A percentile compares a stretch with the other conserved stretches of the same genome.
phyloP scores from a whole-genome alignment of 2,113 vertebrate species.

The Fregetta grallaria region DNA sequence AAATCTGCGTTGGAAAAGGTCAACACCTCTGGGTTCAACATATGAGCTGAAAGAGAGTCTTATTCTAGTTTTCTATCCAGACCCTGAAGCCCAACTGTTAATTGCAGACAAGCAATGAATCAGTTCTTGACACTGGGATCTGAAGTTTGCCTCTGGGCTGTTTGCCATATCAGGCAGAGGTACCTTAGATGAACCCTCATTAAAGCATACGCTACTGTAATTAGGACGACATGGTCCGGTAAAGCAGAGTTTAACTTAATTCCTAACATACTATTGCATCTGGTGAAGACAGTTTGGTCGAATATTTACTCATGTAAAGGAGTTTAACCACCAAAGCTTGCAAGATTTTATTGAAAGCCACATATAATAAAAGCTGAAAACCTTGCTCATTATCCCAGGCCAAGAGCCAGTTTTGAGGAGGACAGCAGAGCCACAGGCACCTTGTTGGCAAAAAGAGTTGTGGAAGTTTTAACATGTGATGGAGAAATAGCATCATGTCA shows the following conservation, averaged over 20 bases:
- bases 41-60: neutral
- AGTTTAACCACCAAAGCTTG: neutral
- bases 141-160: slow-evolving; percentile 15
- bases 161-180: neutral
- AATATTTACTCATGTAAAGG: neutral
- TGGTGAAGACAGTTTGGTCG: neutral
- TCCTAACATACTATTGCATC: neutral
- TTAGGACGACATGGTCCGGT: neutral
- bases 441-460: neutral
- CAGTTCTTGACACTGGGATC: neutral
- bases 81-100: neutral
- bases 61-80: neutral
- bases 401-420: neutral
- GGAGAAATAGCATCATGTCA: neutral
- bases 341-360: neutral
- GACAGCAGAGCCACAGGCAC: neutral
- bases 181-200: slow-evolving; percentile 18
- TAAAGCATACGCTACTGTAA: slow-evolving; percentile 4
- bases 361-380: neutral
- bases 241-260: slow-evolving; percentile 5
- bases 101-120: slow-evolving; percentile 22
- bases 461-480: neutral
- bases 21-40: neutral
- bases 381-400: neutral
- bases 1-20: neutral